Percentiles rank a stretch among this genome's conserved stretches.
phyloP scores from a whole-genome alignment of 2,888 invertebrate genomes.

The Rhimphoctona megacephalus region DNA sequence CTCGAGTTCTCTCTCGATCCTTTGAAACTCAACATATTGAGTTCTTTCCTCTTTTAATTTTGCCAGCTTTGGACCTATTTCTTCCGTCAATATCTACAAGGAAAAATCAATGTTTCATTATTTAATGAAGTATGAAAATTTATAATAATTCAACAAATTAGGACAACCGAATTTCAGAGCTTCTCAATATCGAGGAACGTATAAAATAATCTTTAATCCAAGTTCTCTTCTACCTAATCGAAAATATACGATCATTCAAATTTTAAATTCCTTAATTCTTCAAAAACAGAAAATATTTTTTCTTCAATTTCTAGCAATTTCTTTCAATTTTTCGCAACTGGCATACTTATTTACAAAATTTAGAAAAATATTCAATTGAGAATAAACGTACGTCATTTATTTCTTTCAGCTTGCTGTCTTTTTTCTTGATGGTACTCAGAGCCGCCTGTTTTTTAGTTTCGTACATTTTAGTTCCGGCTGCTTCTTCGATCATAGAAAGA shows the following conservation, averaged over 20 bases:
- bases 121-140: not conserved
- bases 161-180: not conserved
- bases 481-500: constrained; percentile 99
- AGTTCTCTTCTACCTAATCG: not conserved
- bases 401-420: constrained; percentile 95
- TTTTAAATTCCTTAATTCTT: not conserved
- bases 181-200: no score
- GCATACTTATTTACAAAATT: not conserved
- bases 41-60: constrained; percentile 94
- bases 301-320: not conserved
- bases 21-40: constrained; percentile 95
- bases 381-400: constrained; percentile 89
- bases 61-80: constrained; percentile 95
- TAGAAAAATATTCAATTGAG: not conserved
- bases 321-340: not conserved
- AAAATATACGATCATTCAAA: not conserved
- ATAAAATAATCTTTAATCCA: no score
- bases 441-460: constrained; percentile 96
- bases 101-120: not conserved
- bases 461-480: constrained; percentile 98
- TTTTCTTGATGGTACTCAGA: constrained; percentile 95
- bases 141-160: not conserved
- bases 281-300: not conserved
- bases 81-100: constrained; percentile 87
- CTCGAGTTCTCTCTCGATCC: constrained; percentile 93